A percentile compares a stretch with the other conserved stretches of the same genome.
Evolutionary conservation across 2,888 invertebrate species (phyloP).

Genomic region (Oligia latruncula): DNA sequence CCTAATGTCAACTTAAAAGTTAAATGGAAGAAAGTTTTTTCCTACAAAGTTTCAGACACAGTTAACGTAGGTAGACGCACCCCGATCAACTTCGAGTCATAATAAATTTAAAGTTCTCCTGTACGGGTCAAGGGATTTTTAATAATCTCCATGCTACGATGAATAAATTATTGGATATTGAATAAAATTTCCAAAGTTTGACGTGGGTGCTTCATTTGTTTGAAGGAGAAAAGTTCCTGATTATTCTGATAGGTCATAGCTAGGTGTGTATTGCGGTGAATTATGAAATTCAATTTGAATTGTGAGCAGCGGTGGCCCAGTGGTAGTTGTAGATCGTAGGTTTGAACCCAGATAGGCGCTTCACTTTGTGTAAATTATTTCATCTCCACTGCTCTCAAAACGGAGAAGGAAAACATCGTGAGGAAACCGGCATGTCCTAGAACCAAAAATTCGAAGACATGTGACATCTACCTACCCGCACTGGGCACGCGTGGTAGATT

Average conservation of each 20-base stretch:
- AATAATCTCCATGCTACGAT: constrained; percentile 69
- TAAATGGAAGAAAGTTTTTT: constrained; percentile 67
- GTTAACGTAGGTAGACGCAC: constrained; percentile 74
- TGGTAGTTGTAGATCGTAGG: too few relatives aligned
- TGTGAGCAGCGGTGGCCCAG: too few relatives aligned
- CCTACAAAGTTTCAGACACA: constrained; percentile 63
- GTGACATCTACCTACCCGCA: too few relatives aligned
- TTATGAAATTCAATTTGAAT: neutral
- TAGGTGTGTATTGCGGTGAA: constrained; percentile 21
- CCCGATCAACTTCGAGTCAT: constrained; percentile 71
- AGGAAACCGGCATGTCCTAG: too few relatives aligned
- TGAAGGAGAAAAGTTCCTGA: constrained; percentile 44
- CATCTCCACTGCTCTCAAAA: too few relatives aligned
- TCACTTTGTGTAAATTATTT: too few relatives aligned
- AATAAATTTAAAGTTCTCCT: constrained; percentile 76
- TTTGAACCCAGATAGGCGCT: too few relatives aligned
- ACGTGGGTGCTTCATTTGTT: constrained; percentile 50
- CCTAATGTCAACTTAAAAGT: constrained; percentile 64
- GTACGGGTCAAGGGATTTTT: constrained; percentile 76
- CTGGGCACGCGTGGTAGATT: too few relatives aligned
- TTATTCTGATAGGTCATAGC: constrained; percentile 38
- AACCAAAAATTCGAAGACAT: too few relatives aligned
- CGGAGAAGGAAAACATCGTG: too few relatives aligned
- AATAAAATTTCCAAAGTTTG: constrained; percentile 65
- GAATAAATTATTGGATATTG: constrained; percentile 72